Evolutionary conservation across 2,888 invertebrate species (phyloP).

Genomic region (Drosophila kanekoi): DNA sequence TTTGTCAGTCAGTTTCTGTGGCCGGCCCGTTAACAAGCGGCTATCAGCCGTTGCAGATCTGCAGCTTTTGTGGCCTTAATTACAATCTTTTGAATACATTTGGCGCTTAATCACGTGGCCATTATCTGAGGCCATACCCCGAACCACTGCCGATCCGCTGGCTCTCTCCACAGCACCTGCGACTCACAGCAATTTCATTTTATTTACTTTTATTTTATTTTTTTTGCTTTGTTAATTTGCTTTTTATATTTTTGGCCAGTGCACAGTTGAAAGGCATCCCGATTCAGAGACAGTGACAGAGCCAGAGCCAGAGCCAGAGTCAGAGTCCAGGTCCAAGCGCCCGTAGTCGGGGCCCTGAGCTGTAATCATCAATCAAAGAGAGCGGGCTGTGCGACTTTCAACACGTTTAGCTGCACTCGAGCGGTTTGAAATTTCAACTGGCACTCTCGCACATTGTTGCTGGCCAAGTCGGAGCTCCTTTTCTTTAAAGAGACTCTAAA

Average conservation of each 20-base stretch:
- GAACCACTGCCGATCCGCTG: constrained; percentile 9
- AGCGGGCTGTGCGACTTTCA: constrained; percentile 66
- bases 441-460: constrained; percentile 23
- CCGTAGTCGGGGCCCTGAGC: constrained; percentile 46
- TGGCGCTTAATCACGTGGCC: constrained; percentile 80
- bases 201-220: constrained; percentile 14
- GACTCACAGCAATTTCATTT: constrained; percentile 47
- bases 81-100: constrained; percentile 82
- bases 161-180: constrained; percentile 44
- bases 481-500: constrained; percentile 59
- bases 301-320: constrained; percentile 6
- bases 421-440: constrained; percentile 72
- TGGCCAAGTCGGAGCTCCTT: constrained; percentile 39
- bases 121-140: constrained; percentile 55
- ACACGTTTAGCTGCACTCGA: constrained; percentile 75
- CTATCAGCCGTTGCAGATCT: constrained; percentile 76
- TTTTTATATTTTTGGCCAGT: constrained; percentile 43
- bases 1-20: constrained; percentile 12
- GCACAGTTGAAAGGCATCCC: constrained; percentile 71
- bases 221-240: constrained; percentile 2
- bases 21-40: constrained; percentile 66
- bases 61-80: constrained; percentile 79
- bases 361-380: constrained; percentile 78
- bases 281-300: constrained; percentile 32
- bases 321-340: constrained; percentile 19